A percentile compares a stretch with the other conserved stretches of the same genome.
Conservation (phyloP, 2,113 vertebrate genomes). For the Tretioscincus oriximinensis region DNA sequence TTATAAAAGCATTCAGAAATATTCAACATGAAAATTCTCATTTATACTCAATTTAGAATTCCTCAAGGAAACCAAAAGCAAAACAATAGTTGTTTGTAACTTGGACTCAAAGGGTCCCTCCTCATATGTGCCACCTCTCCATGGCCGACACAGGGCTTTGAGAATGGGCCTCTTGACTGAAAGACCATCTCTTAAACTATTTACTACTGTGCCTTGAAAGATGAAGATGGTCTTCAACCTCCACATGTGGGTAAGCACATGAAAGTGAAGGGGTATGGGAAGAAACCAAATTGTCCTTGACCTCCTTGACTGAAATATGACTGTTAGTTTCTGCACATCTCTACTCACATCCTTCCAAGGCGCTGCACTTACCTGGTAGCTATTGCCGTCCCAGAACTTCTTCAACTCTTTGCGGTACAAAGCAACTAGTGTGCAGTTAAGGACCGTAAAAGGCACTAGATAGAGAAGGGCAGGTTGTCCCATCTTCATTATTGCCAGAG, state of each 20-base stretch:
- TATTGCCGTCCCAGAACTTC: conserved; percentile 89
- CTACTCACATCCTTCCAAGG: not conserved
- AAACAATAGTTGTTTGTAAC: not conserved
- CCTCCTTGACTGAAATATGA: too few relatives aligned
- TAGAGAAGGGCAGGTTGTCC: conserved; percentile 96
- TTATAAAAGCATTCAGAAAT: too few relatives aligned
- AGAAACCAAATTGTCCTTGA: too few relatives aligned
- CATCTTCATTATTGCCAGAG: conserved; percentile 85
- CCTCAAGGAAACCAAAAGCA: not conserved
- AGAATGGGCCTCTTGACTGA: too few relatives aligned
- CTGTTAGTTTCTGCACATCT: too few relatives aligned
- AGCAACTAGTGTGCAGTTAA: conserved; percentile 82
- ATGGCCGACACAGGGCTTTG: too few relatives aligned
- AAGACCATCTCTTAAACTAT: too few relatives aligned
- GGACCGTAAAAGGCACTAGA: conserved; percentile 91
- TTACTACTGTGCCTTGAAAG: too few relatives aligned
- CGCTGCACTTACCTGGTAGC: conserved; percentile 80
- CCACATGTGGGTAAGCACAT: too few relatives aligned
- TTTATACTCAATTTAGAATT: not conserved
- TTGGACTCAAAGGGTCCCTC: not conserved
- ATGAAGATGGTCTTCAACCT: too few relatives aligned
- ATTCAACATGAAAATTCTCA: not conserved
- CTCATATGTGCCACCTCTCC: too few relatives aligned
- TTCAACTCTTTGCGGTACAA: conserved; percentile 85
- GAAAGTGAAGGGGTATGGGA: too few relatives aligned